Evolutionary conservation across 2,113 vertebrate genomes (phyloP), one percentile per base, ranked within the genome.

Genomic region (Garra rufa): DNA sequence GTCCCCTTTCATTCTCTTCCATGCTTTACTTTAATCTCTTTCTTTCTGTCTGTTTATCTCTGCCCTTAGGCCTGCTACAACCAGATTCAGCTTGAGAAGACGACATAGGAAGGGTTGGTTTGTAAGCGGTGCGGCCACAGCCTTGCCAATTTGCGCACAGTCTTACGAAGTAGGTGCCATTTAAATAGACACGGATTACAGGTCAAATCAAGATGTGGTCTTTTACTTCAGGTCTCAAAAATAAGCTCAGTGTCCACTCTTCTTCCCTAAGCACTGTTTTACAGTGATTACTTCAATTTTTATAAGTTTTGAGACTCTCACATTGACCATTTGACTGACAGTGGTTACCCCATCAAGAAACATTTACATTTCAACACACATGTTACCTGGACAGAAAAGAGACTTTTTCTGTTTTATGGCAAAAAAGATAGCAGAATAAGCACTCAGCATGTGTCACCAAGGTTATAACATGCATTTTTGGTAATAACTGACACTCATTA

Each of bases 61-160:
- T 50, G 44, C 69, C n/a, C 41, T 73, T 90, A 99, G 98, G 98
- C 97, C 1, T 99, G 97, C 89, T 99, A 97, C 92, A 96, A 96
- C 90, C 98, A 99, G 94, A 98, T 99, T 92, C 97, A 97, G 84
- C 95, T 95, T 2, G 98, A 99, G 92, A 97, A 97, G 24, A 94
- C 95, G 24, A 93, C 93, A 17, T 98, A 97, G 91, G 85, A 71
- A 0, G 9, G n/a, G 38, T 69, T 55, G 55, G 13, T 63, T 9
- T 61, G 43, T 52, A 19, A 59, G 67, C 30, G 4, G 57, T n/a
- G n/a, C n/a, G 19, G 6, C 28, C 26, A 19, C 79, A 76, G 46
- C 65, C 65, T 17, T 26, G 43, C 8, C 61, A 43, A 13, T 24
- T 26, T 71, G 17, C 24, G 14, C 34, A 61, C 76, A 28, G 19